These are phyloP conservation scores for Leptosomus discolor DNA, from an alignment of 2,113 vertebrate genomes.

Conservation along the genomic window DNA sequence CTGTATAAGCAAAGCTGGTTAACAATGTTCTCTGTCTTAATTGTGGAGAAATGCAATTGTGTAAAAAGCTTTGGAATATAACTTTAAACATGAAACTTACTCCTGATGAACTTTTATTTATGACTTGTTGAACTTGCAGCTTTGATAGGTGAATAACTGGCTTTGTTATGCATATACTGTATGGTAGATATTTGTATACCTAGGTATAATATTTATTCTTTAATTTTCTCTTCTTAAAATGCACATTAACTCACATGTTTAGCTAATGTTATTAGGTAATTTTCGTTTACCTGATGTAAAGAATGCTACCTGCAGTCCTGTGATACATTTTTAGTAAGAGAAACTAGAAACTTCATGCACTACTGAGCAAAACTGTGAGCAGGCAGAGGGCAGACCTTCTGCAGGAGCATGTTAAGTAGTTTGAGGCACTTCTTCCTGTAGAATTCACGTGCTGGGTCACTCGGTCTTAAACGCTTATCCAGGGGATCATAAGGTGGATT, in stretches of 20 bases:
- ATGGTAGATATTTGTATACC: not conserved
- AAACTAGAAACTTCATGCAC: not conserved
- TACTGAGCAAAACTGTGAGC: not conserved
- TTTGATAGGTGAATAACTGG: rapidly evolving
- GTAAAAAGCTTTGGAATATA: not conserved
- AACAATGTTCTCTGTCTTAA: not conserved
- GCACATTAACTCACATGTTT: not conserved
- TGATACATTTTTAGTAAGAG: not conserved
- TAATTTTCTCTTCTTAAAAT: not conserved
- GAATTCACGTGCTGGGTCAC: not conserved
- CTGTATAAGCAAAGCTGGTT: not conserved
- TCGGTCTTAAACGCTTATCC: not conserved
- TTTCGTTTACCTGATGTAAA: not conserved
- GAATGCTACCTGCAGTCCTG: not conserved
- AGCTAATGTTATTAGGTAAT: not conserved
- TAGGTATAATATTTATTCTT: not conserved
- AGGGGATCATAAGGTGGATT: not conserved
- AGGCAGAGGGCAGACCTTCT: not conserved
- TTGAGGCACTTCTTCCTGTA: not conserved
- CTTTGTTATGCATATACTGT: not conserved
- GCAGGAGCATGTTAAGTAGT: rapidly evolving
- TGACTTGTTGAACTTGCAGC: not conserved
- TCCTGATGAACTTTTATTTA: not conserved
- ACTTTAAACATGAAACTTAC: not conserved
- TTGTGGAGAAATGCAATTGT: not conserved